Base-by-base conservation (phyloP, 2,888 invertebrate genomes). In the Augiades crinisus region DNA sequence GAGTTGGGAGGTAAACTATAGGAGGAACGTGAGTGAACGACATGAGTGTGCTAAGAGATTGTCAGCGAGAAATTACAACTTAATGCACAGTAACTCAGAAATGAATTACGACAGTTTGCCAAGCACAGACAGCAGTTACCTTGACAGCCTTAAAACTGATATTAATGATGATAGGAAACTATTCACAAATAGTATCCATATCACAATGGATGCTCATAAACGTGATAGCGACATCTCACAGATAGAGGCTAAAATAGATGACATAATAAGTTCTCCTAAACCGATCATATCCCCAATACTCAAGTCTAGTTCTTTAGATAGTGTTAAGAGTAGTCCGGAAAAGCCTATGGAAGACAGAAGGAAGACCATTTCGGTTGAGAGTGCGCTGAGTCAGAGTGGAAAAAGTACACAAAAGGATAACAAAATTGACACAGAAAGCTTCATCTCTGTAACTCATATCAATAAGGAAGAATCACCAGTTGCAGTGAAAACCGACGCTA, bases 291-390 rank as follows among this genome's bases (percentile, higher is more conserved):
- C 86, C 55, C 80, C 87, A 72, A 84, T 86, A 77, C 80, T 87
- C 72, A 90, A 90, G 65, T 86, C 89, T 65, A 90, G 75, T 73
- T 92, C 92, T 51, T 79, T 92, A 70, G 92, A 92, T 72, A 92
- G 92, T 63, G 83, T 92, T 61, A 91, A 91, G 64, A 90, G 91
- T 70, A 87, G 91, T 59, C 88, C 91, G 7, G 91, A 91, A 58
- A 88, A 81, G 59, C 72, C 75, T 33, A 70, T 73, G 14, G 90
- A 89, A 17, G 87, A 86, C 55, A 82, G 83, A 67, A 69, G 87
- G 30, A 90, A 90, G 64, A 90, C 91, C 1, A 81, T 88, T 61
- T 90, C 91, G 3, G 86, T 87, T 5, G 91, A 90, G 62, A 90
- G 89, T 55, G 76, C 87, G 56, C 67, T 89, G 55, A 81, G 82